These are phyloP conservation scores for Drosophila bipectinata DNA, from an alignment of 1,140 invertebrate species.

Conservation along the genomic window DNA sequence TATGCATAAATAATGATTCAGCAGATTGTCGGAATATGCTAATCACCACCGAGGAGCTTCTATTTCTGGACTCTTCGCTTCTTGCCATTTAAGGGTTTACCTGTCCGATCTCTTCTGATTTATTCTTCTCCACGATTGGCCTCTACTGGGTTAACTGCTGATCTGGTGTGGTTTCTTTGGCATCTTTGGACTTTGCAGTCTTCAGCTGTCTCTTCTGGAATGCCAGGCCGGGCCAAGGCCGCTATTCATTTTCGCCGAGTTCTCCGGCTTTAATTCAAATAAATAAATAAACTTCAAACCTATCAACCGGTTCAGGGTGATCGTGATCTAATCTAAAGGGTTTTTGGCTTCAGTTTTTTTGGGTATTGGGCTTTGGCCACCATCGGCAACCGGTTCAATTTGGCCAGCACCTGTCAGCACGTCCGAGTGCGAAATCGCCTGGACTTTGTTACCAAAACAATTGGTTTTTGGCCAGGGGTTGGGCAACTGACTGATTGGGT, in stretches of 20 bases:
- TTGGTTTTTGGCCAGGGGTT: constrained; percentile 6
- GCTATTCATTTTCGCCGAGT: constrained; percentile 16
- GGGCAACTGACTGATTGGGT: constrained; percentile 7
- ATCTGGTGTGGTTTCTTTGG: constrained; percentile 4
- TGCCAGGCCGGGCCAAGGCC: constrained; percentile 25
- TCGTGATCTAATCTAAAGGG: constrained; percentile 46
- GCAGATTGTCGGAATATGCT: constrained; percentile 29
- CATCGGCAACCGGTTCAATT: constrained; percentile 5
- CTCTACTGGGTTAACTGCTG: constrained; percentile 15
- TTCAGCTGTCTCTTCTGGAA: constrained; percentile 22
- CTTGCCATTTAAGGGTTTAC: constrained; percentile 20
- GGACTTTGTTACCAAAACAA: constrained; percentile 25
- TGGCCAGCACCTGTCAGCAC: constrained; percentile 33
- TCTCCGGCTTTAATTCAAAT: constrained; percentile 10
- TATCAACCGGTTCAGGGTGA: constrained; percentile 43
- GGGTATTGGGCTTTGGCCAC: not conserved
- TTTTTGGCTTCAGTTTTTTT: not conserved
- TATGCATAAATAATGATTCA: constrained; percentile 42
- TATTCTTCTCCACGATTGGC: not conserved
- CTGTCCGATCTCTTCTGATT: not conserved
- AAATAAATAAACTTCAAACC: constrained; percentile 6
- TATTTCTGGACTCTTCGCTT: constrained; percentile 10
- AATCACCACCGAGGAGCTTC: constrained; percentile 20
- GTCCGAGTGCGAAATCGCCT: constrained; percentile 38
- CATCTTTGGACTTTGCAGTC: constrained; percentile 17